Evolutionary conservation across 2,113 vertebrate genomes (phyloP).

Genomic region (Uropsilus gracilis): DNA sequence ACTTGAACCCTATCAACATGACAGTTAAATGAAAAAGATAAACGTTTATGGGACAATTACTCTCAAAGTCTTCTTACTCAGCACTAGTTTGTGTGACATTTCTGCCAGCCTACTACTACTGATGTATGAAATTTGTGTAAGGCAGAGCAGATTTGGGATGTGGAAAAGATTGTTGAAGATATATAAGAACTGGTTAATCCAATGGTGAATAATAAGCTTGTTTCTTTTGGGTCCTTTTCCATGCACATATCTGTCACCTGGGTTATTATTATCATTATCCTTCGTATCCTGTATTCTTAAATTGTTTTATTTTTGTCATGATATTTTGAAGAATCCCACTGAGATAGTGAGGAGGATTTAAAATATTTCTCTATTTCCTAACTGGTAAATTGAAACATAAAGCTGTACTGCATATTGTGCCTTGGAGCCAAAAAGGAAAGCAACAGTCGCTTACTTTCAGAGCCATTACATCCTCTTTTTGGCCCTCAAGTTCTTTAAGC

Average conservation of each 20-base stretch:
- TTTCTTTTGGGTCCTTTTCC: neutral
- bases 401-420: neutral
- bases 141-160: neutral
- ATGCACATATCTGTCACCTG: neutral
- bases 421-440: neutral
- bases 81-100: constrained; percentile 9
- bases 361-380: neutral
- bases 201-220: neutral
- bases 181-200: neutral
- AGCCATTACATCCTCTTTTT: neutral
- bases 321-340: neutral
- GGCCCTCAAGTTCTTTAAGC: neutral
- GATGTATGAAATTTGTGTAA: neutral
- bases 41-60: constrained; percentile 47
- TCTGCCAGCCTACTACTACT: neutral
- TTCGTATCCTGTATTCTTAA: neutral
- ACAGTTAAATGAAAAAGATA: constrained; percentile 17
- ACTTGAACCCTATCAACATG: neutral
- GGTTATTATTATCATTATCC: neutral
- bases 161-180: neutral
- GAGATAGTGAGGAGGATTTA: neutral
- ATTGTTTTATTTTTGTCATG: constrained; percentile 17
- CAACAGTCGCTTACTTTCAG: neutral
- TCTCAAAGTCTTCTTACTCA: neutral
- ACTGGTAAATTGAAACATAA: neutral